These are phyloP conservation scores for Cenopis cana DNA, from an alignment of 2,888 invertebrate genomes.

Conservation along the genomic window DNA sequence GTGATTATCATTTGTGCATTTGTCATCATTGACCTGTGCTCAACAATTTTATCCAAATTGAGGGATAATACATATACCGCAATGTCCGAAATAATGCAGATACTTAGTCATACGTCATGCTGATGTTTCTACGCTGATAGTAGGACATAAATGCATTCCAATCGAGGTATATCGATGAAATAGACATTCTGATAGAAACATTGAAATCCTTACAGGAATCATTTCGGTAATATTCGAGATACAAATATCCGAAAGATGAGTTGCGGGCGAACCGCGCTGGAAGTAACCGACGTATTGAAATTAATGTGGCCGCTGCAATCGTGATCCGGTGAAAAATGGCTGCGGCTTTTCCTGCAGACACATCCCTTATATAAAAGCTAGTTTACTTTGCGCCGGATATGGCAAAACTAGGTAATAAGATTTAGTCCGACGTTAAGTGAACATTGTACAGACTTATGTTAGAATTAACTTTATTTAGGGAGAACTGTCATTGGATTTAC, in stretches of 20 bases:
- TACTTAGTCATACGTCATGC: no score
- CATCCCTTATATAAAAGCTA: background rate
- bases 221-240: no score
- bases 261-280: constrained; percentile 11
- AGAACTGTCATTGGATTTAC: no score
- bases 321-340: constrained; percentile 55
- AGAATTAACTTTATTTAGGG: background rate
- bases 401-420: background rate
- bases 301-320: constrained; percentile 49
- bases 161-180: no score
- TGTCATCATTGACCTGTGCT: no score
- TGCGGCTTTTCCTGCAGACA: constrained; percentile 41
- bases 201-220: constrained; percentile 4
- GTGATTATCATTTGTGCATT: no score
- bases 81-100: no score
- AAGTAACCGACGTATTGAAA: constrained; percentile 48
- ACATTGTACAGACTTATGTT: background rate
- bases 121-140: no score
- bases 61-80: no score
- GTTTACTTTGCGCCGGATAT: background rate
- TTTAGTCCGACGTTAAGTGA: background rate
- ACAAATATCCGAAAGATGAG: constrained; percentile 18
- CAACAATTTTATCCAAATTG: no score
- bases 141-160: no score
- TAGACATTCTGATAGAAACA: background rate